Percentiles rank a stretch among this genome's conserved stretches.
Conservation (phyloP, 2,888 invertebrate species). For the Frankliniella intonsa region DNA sequence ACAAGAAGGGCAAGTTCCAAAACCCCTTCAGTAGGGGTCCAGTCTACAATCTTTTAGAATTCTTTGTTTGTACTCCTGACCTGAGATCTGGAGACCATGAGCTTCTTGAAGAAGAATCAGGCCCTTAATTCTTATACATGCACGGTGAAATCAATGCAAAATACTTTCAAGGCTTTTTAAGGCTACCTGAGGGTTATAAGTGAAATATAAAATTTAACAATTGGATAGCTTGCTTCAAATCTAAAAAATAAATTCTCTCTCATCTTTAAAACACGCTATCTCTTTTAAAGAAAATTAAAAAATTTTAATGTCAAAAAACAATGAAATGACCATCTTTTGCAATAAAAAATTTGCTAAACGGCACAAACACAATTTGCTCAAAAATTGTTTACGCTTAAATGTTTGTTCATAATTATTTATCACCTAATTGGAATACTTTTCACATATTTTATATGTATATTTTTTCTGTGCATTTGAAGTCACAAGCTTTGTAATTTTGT, state of each 20-base stretch:
- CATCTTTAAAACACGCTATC: too few relatives aligned
- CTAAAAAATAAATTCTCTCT: too few relatives aligned
- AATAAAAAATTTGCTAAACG: background rate
- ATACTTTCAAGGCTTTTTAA: too few relatives aligned
- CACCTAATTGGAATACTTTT: background rate
- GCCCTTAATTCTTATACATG: background rate
- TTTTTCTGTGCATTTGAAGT: background rate
- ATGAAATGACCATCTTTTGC: background rate
- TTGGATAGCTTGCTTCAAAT: too few relatives aligned
- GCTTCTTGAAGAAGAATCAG: slow-evolving; percentile 35
- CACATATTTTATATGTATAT: background rate
- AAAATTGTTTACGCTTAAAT: background rate
- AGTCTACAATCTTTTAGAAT: slow-evolving; percentile 80
- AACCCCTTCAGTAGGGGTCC: slow-evolving; percentile 91
- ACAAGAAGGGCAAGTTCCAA: slow-evolving; percentile 80
- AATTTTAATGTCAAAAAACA: background rate
- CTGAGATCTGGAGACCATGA: slow-evolving; percentile 65
- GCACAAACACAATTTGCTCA: background rate
- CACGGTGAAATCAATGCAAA: too few relatives aligned
- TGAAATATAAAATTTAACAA: too few relatives aligned
- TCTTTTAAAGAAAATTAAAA: background rate
- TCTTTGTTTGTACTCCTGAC: slow-evolving; percentile 80
- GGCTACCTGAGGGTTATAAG: too few relatives aligned
- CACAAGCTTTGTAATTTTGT: background rate
- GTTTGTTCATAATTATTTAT: background rate